These are phyloP conservation scores for Himalopsyche anomala DNA, from an alignment of 2,888 invertebrate genomes.

Conservation along the genomic window DNA sequence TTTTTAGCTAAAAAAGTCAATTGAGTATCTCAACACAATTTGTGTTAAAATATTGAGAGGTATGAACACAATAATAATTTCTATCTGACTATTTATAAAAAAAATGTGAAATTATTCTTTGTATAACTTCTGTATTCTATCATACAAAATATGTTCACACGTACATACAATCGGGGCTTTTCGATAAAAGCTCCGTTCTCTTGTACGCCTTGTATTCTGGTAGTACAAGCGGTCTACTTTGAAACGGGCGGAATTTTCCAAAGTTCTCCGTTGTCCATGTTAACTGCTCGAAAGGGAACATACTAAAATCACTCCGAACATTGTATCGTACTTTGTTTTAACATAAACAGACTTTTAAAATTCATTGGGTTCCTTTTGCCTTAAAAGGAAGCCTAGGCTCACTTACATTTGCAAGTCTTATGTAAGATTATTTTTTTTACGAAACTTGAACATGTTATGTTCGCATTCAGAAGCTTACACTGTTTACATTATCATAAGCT, in stretches of 20 bases:
- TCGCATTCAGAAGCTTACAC: no score
- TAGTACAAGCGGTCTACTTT: slow-evolving; percentile 6
- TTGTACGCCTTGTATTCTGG: neutral
- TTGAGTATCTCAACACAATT: no score
- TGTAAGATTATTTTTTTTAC: slow-evolving; percentile 13
- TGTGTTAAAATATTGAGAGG: no score
- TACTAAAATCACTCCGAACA: slow-evolving; percentile 26
- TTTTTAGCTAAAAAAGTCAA: no score
- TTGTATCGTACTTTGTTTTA: slow-evolving; percentile 25
- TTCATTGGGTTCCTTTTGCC: slow-evolving; percentile 16
- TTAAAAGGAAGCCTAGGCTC: slow-evolving; percentile 7
- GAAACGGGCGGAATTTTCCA: slow-evolving; percentile 14
- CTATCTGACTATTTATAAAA: no score
- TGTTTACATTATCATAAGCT: no score
- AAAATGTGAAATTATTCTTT: no score
- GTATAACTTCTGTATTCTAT: no score
- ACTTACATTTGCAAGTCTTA: slow-evolving; percentile 16
- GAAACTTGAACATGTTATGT: neutral
- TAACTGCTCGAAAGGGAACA: slow-evolving; percentile 19
- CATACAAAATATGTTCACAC: no score
- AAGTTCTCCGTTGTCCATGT: slow-evolving; percentile 19
- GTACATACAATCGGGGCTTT: neutral
- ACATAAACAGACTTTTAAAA: slow-evolving; percentile 26
- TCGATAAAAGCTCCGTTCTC: neutral
- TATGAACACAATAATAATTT: no score